Evolutionary conservation across 2,888 invertebrate genomes (phyloP), one percentile per base, ranked within the genome.

Genomic region (Leptinotarsa peninsularis): DNA sequence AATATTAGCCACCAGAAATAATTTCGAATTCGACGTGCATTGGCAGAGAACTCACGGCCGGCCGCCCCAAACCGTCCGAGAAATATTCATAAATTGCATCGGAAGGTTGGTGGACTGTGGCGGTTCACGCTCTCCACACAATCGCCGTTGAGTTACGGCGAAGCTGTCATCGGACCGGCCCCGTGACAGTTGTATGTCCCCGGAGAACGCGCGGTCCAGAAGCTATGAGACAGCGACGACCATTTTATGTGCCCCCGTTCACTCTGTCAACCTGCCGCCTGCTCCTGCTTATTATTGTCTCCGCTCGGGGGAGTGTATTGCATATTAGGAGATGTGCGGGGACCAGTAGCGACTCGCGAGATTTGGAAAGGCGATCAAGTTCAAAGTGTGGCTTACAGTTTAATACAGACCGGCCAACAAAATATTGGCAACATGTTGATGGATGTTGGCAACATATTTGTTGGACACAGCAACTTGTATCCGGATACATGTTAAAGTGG

Each of bases 151-250:
- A 67, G 67, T 58, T 72, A 74, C 58, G 66, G 74, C 49, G 66
- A 63, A 80, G 76, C 82, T 83, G 84, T 83, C 84, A 83, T 78
- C 81, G 56, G 78, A 81, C 78, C 78, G 76, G 67, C 71, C 72
- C 75, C 78, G 78, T 83, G 84, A 83, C 83, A 84, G 82, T 83
- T 83, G 82, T 83, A 84, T 83, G 81, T 83, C 81, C 79, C 58
- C 67, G 72, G 60, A 73, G 76, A 58, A 75, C 66, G 71, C 68
- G 75, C 67, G 71, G 77, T 73, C 80, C 80, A 80, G 81, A 79
- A 83, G 83, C 81, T 82, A 83, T 77, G 83, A 82, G 83, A 83
- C 83, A 83, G 78, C 79, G 73, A 72, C 78, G 79, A 80, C 78
- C 82, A 81, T 79, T 84, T 83, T 83, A 83, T 83, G 83, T 83